phyloP scores from a whole-genome alignment of 2,888 invertebrate genomes.

The Megamerina dolium region DNA sequence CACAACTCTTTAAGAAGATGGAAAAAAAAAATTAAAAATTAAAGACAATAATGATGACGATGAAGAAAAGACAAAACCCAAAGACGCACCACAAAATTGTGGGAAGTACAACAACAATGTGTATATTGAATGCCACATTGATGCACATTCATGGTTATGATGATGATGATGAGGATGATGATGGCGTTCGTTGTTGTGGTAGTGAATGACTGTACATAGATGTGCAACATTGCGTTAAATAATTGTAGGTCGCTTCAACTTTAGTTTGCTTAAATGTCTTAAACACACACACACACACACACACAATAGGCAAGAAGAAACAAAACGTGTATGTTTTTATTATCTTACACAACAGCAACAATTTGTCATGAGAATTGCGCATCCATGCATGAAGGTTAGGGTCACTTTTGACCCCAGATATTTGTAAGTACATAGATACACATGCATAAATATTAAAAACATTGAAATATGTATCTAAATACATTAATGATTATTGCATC shows the following conservation, averaged over 20 bases:
- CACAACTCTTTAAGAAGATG: too few relatives aligned
- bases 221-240: slow-evolving; percentile 2
- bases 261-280: not conserved
- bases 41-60: too few relatives aligned
- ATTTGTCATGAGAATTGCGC: slow-evolving; percentile 13
- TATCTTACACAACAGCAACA: too few relatives aligned
- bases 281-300: not conserved
- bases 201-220: too few relatives aligned
- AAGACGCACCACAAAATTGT: too few relatives aligned
- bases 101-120: not conserved
- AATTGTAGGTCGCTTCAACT: not conserved
- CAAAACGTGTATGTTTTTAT: not conserved
- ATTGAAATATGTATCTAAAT: too few relatives aligned
- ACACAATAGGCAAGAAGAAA: not conserved
- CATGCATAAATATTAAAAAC: too few relatives aligned
- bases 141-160: not conserved
- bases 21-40: not conserved
- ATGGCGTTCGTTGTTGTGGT: too few relatives aligned
- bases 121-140: not conserved
- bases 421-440: too few relatives aligned
- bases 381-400: slow-evolving; percentile 19
- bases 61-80: too few relatives aligned
- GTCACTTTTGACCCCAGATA: slow-evolving; percentile 13
- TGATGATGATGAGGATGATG: too few relatives aligned
- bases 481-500: too few relatives aligned